Evolutionary conservation across 2,113 vertebrate species (phyloP), one percentile per base, ranked within the genome.

Genomic region (Grammomys dolichurus): DNA sequence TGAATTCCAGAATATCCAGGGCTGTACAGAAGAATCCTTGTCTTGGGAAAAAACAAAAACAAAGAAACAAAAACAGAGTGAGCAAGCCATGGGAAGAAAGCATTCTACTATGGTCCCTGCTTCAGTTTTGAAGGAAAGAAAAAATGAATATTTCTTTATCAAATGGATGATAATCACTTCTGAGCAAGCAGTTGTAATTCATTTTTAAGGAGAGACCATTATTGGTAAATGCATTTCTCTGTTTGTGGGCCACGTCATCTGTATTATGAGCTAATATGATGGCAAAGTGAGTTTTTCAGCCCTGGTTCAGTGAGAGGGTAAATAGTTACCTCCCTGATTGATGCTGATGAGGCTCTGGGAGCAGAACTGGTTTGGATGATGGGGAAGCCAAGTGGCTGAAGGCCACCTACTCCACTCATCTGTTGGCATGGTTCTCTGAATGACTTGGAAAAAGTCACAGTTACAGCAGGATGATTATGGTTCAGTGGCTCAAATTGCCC

Each of bases 291-390:
- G 70, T n/a, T 60, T 77, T 93, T 90, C 89, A 75, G 69, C 67
- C 92, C 65, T 54, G 84, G 75, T 85, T 92, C 89, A 65, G 51
- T 80, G 56, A 87, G 86, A 96, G 36, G 48, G 13, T 70, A 72
- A 96, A 73, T 92, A 63, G 82, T 94, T 97, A 82, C 86, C 86
- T 72, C 86, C 48, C 92, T 96, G 95, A 97, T 94, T 87, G 90
- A 95, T 96, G 95, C 31, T 95, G 92, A 96, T 94, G 89, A 95
- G 70, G 19, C 54, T 82, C 26, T 89, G 87, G 65, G 85, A 96
- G 43, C 63, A 90, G 46, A 92, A 77, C 81, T 92, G 81, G 78
- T 56, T 77, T 75, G 56, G 69, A 36, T 33, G 67, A 67, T 93
- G 58, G 7, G 54, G 69, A 95, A 54, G 92, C 96, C 97, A 97